Evolutionary conservation across 2,888 invertebrate genomes (phyloP).

Genomic region (Drosophila mimica): DNA sequence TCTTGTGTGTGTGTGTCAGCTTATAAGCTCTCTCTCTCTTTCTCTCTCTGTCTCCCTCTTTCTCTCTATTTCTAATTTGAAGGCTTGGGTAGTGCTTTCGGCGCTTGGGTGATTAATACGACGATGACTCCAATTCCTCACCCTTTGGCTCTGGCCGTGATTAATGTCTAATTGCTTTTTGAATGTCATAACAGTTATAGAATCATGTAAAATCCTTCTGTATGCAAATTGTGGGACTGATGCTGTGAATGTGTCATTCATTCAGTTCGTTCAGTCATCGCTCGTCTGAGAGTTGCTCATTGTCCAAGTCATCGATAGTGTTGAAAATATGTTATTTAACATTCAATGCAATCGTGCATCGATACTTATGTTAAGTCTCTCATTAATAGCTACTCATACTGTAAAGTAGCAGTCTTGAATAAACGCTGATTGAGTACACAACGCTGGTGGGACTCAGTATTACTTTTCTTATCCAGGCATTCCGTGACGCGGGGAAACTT

Average conservation of each 20-base stretch:
- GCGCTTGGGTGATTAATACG: slow-evolving; percentile 49
- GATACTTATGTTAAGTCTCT: too few relatives aligned
- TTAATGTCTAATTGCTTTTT: slow-evolving; percentile 77
- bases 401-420: too few relatives aligned
- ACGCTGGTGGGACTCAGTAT: too few relatives aligned
- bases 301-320: slow-evolving; percentile 6
- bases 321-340: too few relatives aligned
- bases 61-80: slow-evolving; percentile 28
- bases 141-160: slow-evolving; percentile 54
- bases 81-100: slow-evolving; percentile 48
- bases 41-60: slow-evolving; percentile 24
- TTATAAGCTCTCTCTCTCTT: slow-evolving; percentile 18
- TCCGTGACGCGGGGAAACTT: too few relatives aligned
- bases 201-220: slow-evolving; percentile 65
- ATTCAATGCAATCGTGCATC: too few relatives aligned
- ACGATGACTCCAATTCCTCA: slow-evolving; percentile 14
- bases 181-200: slow-evolving; percentile 78
- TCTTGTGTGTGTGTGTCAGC: slow-evolving; percentile 35
- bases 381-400: too few relatives aligned
- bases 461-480: too few relatives aligned
- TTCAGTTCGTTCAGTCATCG: slow-evolving; percentile 34
- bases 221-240: slow-evolving; percentile 54
- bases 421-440: too few relatives aligned
- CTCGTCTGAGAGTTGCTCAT: slow-evolving; percentile 1
- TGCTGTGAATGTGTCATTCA: slow-evolving; percentile 63